Base-by-base conservation (phyloP, 2,797 vertebrate species). In the Amphiprion clarkii region DNA sequence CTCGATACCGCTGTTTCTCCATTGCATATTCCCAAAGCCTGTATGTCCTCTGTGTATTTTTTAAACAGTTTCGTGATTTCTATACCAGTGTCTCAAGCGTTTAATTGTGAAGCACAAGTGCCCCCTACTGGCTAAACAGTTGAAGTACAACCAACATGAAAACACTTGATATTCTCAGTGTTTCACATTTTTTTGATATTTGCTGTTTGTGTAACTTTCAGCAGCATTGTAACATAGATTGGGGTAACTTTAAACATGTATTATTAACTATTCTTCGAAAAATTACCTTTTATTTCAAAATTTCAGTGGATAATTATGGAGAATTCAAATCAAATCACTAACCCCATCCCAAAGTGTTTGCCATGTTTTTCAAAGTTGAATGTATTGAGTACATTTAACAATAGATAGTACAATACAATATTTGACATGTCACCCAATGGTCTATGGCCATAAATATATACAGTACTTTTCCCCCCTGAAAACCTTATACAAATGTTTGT, bases 41-140 rank as follows among this genome's bases (percentile, higher is more conserved):
- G 13, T 23, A 17, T 59, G 8, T 62, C 21, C 36, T 65, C 0
- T 13, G 14, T 4, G 14, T 52, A 1, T 46, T 51, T 53, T 25
- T 25, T 2, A 6, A 19, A 1, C 0, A 2, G 19, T 67, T 1
- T 0, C 25, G 17, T 56, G 1, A 14, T n/a, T 36, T 71, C 44
- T 17, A 21, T 3, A 21, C 5, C 21, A 6, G 4, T 31, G 8
- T 33, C 14, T 54, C 14, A 21, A 58, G 31, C 11, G 36, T 81
- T 65, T 57, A 70, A 59, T 69, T 58, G 29, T 88, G 25, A 71
- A 76, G 67, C 89, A 91, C 33, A 23, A 91, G 87, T 76, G 29
- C 90, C 93, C 84, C 82, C 92, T 93, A 71, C 76, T 92, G 93
- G 85, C 46, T 49, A 70, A 66, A 84, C 1, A 1, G 21, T 52